These are phyloP conservation scores for Scyliorhinus canicula DNA, from an alignment of 2,797 vertebrate genomes.

Conservation along the genomic window DNA sequence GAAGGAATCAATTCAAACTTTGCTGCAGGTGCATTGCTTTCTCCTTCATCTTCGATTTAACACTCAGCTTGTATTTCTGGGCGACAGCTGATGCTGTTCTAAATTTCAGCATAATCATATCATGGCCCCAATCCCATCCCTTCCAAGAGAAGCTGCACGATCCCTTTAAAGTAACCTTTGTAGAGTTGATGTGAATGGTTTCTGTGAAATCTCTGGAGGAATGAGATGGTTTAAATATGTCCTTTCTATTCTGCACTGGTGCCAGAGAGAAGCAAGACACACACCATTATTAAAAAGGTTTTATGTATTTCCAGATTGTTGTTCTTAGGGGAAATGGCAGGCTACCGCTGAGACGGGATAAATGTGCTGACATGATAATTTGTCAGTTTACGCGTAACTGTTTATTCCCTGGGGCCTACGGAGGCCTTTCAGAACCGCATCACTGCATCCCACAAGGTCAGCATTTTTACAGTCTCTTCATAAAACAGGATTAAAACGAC, in stretches of 20 bases:
- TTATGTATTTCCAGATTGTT: slow-evolving; percentile 35
- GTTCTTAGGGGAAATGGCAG: slow-evolving; percentile 31
- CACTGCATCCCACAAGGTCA: slow-evolving; percentile 36
- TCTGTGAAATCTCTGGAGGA: neutral
- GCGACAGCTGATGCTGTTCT: neutral
- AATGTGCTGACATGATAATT: slow-evolving; percentile 36
- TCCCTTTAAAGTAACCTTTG: neutral
- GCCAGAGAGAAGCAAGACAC: neutral
- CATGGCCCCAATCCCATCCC: neutral
- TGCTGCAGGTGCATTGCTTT: slow-evolving; percentile 6
- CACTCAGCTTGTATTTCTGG: neutral
- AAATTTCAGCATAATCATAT: neutral
- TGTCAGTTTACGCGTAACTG: slow-evolving; percentile 33
- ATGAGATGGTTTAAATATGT: slow-evolving; percentile 12
- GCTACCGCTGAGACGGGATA: slow-evolving; percentile 26
- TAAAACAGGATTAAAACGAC: slow-evolving; percentile 33
- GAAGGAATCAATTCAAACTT: neutral
- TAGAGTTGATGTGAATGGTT: neutral
- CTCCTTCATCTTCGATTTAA: neutral
- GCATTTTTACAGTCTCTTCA: slow-evolving; percentile 29
- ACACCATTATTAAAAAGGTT: slow-evolving; percentile 27
- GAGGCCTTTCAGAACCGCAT: slow-evolving; percentile 30
- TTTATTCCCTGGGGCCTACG: slow-evolving; percentile 12
- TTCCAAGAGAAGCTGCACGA: neutral
- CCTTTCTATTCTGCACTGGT: neutral